phyloP scores from a whole-genome alignment of 2,113 vertebrate genomes.

The Turnix velox region DNA sequence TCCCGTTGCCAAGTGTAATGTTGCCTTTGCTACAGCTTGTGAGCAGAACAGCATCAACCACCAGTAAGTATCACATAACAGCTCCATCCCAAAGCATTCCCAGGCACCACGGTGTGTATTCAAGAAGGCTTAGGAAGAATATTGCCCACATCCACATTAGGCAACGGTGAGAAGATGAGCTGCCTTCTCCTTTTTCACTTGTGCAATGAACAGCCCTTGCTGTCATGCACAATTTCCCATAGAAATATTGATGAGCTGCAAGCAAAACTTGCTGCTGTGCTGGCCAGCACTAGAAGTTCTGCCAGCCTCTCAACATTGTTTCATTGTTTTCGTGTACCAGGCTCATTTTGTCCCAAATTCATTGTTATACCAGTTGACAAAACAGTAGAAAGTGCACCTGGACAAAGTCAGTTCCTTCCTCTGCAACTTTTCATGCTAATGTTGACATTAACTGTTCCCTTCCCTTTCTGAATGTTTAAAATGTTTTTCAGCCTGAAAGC shows the following conservation, averaged over 20 bases:
- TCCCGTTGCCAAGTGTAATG: neutral
- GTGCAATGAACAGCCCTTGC: fast-evolving
- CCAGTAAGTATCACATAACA: neutral
- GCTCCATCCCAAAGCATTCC: neutral
- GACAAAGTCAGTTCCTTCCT: neutral
- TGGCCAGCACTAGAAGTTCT: neutral
- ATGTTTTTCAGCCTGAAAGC: neutral
- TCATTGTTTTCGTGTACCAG: neutral
- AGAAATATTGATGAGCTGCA: neutral
- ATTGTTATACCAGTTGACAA: neutral
- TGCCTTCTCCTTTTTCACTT: neutral
- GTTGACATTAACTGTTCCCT: neutral
- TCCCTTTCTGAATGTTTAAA: neutral
- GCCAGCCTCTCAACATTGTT: neutral
- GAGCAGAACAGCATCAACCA: neutral
- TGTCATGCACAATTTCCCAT: neutral
- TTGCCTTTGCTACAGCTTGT: neutral
- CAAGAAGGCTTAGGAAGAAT: neutral
- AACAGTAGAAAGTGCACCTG: neutral
- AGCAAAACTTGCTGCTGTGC: neutral
- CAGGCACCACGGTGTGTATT: neutral
- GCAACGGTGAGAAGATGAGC: neutral
- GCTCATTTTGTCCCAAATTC: neutral
- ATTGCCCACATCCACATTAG: neutral
- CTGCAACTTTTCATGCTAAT: neutral